A percentile compares a stretch with the other conserved stretches of the same genome.
phyloP scores from a whole-genome alignment of 53 echinoderm and acorn worm species.

The Temnopleurus reevesii region DNA sequence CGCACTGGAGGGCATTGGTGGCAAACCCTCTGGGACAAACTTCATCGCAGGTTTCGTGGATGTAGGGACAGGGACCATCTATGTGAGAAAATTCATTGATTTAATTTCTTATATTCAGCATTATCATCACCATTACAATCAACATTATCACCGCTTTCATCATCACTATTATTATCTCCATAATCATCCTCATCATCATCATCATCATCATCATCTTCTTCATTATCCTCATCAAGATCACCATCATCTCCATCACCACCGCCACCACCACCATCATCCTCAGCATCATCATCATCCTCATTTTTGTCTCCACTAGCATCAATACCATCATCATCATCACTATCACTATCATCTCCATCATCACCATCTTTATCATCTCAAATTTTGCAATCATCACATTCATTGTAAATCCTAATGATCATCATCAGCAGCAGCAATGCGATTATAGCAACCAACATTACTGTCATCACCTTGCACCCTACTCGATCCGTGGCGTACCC shows the following conservation, averaged over 20 bases:
- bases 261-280: constrained; percentile 30
- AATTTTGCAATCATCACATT: too few relatives aligned
- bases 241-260: not conserved
- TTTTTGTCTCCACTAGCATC: not conserved
- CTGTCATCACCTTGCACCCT: constrained; percentile 59
- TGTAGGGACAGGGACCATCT: constrained; percentile 42
- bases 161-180: not conserved
- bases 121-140: not conserved
- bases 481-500: constrained; percentile 53
- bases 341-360: not conserved
- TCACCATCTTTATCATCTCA: too few relatives aligned
- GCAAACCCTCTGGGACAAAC: constrained; percentile 53
- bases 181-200: not conserved
- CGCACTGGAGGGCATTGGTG: constrained; percentile 49
- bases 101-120: not conserved
- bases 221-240: not conserved
- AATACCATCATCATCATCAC: constrained; percentile 37
- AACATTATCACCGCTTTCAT: not conserved
- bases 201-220: not conserved
- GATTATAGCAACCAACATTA: too few relatives aligned
- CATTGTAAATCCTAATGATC: too few relatives aligned
- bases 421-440: too few relatives aligned
- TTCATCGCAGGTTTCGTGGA: constrained; percentile 35
- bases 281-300: constrained; percentile 37
- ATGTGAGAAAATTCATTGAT: not conserved